Percentiles rank a stretch among this genome's conserved stretches.
These are phyloP conservation scores for Greenwoodochromis staneri DNA, from an alignment of 2,113 vertebrate genomes.

Conservation along the genomic window DNA sequence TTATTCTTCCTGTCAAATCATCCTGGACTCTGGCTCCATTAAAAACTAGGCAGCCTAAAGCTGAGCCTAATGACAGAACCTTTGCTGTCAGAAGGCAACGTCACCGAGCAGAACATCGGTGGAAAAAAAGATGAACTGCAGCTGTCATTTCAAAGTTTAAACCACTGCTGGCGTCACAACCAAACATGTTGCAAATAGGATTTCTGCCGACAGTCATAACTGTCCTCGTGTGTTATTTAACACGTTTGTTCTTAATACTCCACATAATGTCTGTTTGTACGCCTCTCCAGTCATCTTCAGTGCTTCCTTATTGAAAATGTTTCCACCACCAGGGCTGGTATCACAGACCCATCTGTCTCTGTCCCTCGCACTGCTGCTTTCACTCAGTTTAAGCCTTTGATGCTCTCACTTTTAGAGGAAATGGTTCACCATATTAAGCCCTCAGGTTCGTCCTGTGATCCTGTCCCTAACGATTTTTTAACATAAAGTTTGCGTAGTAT, in stretches of 20 bases:
- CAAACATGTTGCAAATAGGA: neutral
- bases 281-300: neutral
- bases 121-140: neutral
- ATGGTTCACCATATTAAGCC: neutral
- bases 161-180: neutral
- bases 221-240: neutral
- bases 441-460: neutral
- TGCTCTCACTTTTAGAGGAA: neutral
- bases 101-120: neutral
- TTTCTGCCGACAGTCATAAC: neutral
- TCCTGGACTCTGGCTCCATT: neutral
- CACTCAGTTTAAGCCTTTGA: neutral
- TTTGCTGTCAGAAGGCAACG: neutral
- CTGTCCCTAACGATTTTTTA: neutral
- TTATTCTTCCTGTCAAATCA: neutral
- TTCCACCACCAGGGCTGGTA: neutral
- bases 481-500: neutral
- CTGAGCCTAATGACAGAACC: neutral
- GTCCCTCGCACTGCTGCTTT: neutral
- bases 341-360: neutral
- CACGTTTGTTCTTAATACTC: neutral
- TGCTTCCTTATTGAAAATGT: neutral
- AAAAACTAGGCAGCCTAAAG: neutral
- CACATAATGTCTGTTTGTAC: neutral
- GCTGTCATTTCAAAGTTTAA: neutral